These are phyloP conservation scores for Heliconius himera DNA, from an alignment of 1,140 invertebrate species.

Conservation along the genomic window DNA sequence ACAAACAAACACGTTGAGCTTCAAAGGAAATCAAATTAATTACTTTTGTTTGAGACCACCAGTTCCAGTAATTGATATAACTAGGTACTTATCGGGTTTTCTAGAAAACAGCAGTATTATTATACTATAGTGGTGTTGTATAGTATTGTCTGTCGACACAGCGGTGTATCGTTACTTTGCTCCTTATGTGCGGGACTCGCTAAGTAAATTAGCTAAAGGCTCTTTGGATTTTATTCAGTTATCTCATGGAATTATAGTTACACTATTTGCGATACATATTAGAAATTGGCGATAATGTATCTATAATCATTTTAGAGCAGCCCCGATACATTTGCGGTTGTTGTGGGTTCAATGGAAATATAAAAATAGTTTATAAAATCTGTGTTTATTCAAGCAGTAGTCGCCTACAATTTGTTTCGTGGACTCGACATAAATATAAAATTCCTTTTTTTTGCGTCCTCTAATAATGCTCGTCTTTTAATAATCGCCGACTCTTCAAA, in stretches of 20 bases:
- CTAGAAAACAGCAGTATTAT: not conserved
- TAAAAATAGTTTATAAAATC: no score
- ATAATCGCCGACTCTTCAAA: no score
- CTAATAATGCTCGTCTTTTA: no score
- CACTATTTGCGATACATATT: not conserved
- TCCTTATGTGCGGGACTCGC: not conserved
- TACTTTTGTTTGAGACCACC: not conserved
- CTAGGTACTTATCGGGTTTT: not conserved
- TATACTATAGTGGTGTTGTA: not conserved
- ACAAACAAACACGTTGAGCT: not conserved
- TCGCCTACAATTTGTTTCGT: no score
- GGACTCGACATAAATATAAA: no score
- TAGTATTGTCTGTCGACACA: not conserved
- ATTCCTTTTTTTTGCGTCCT: no score
- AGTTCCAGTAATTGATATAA: not conserved
- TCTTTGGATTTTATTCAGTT: conserved; percentile 2
- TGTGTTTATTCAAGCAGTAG: no score
- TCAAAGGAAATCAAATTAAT: not conserved
- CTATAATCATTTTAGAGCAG: not conserved
- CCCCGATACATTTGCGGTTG: no score
- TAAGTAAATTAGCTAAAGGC: conserved; percentile 9
- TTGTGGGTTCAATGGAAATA: not conserved
- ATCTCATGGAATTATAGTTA: not conserved
- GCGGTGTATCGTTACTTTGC: not conserved
- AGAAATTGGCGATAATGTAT: not conserved